These are phyloP conservation scores for Macrobrachium rosenbergii DNA, from an alignment of 1,140 invertebrate species.

Conservation along the genomic window DNA sequence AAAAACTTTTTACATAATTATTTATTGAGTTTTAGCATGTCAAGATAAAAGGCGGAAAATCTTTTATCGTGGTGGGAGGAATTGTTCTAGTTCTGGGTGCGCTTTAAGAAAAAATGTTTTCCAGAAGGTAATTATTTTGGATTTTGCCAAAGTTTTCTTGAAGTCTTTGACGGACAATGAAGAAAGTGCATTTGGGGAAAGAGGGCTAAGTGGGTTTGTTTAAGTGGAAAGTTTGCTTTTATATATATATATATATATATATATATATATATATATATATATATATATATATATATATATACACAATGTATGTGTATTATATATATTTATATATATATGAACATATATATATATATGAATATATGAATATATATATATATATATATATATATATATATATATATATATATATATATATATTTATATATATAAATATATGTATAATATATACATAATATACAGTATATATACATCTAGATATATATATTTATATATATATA, in stretches of 20 bases:
- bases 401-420: neutral
- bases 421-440: neutral
- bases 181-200: no score
- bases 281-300: constrained; percentile 26
- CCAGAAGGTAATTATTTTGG: no score
- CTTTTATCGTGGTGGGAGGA: no score
- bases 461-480: constrained; percentile 12
- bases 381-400: constrained; percentile 31
- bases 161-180: no score
- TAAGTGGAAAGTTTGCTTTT: neutral
- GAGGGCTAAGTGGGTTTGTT: no score
- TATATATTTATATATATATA: constrained; percentile 25
- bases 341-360: constrained; percentile 16
- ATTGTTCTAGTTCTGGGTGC: no score
- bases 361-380: constrained; percentile 27
- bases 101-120: no score
- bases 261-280: constrained; percentile 29
- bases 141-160: no score
- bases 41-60: no score
- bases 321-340: constrained; percentile 13
- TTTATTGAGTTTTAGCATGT: no score
- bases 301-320: neutral
- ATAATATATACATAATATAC: neutral
- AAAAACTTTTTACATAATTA: no score
- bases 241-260: constrained; percentile 28